Evolutionary conservation across 2,797 vertebrate species (phyloP).

Genomic region (Enoplosus armatus): DNA sequence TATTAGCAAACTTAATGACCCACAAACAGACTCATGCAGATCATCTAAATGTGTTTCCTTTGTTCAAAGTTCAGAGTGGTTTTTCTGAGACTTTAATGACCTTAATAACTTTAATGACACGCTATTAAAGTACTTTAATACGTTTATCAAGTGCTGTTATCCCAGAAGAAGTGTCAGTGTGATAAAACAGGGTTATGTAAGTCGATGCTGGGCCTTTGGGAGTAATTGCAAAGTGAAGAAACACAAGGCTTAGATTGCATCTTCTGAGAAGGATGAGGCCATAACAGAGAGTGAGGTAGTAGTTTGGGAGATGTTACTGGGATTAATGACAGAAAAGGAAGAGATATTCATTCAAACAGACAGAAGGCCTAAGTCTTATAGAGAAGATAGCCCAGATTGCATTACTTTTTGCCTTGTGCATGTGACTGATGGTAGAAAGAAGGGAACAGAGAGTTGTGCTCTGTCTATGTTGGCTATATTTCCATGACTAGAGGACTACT

Average conservation of each 20-base stretch:
- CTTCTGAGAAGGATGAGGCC: conserved; percentile 35
- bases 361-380: neutral
- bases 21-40: conserved; percentile 18
- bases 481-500: no score
- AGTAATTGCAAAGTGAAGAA: conserved; percentile 31
- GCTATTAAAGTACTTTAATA: conserved; percentile 1
- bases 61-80: conserved; percentile 5
- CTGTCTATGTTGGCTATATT: no score
- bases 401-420: neutral
- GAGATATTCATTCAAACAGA: conserved; percentile 14
- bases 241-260: conserved; percentile 21
- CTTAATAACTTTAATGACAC: conserved; percentile 32
- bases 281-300: conserved; percentile 9
- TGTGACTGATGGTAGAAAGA: neutral
- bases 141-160: conserved; percentile 7
- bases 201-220: conserved; percentile 9
- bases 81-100: conserved; percentile 32
- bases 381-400: neutral
- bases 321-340: conserved; percentile 16
- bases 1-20: conserved; percentile 41
- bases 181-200: conserved; percentile 15
- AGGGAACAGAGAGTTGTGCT: neutral
- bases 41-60: conserved; percentile 30
- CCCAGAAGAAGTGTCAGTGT: conserved; percentile 8
- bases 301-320: neutral